Conservation (phyloP, 2,888 invertebrate genomes). For the Pandemis cinnamomeana region DNA sequence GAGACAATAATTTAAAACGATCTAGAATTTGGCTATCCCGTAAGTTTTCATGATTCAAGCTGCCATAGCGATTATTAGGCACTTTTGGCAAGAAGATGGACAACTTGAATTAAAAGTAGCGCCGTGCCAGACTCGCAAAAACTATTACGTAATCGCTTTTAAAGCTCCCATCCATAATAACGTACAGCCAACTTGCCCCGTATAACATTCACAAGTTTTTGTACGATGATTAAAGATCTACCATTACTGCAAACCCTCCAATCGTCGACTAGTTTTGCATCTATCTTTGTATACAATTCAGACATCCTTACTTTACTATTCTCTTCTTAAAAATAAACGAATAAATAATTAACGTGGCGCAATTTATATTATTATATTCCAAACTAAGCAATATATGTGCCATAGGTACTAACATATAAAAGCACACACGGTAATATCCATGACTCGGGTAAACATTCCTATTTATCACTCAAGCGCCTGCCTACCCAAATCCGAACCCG, state of each 20-base stretch:
- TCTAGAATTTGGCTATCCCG: not conserved
- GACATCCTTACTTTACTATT: not conserved
- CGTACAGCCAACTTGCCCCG: slow-evolving; percentile 1
- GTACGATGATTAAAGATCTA: slow-evolving; percentile 7
- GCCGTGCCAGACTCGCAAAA: slow-evolving; percentile 18
- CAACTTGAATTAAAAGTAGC: slow-evolving; percentile 9
- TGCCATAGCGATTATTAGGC: not conserved
- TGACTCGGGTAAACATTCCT: no score
- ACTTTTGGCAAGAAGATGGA: not conserved
- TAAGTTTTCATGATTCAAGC: not conserved
- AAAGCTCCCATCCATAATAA: not conserved
- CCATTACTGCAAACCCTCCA: not conserved
- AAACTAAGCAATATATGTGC: no score
- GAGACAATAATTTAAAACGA: not conserved
- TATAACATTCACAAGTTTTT: slow-evolving; percentile 8
- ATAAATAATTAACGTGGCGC: no score
- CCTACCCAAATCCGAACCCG: no score
- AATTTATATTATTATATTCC: no score
- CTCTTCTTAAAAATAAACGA: no score
- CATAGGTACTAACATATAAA: no score
- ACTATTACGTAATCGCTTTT: slow-evolving; percentile 19
- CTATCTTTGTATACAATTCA: not conserved
- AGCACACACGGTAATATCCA: no score
- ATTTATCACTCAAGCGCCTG: no score
- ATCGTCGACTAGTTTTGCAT: slow-evolving; percentile 3